Conservation (phyloP, 2,797 vertebrate species). For the Gallinago nigripennis region DNA sequence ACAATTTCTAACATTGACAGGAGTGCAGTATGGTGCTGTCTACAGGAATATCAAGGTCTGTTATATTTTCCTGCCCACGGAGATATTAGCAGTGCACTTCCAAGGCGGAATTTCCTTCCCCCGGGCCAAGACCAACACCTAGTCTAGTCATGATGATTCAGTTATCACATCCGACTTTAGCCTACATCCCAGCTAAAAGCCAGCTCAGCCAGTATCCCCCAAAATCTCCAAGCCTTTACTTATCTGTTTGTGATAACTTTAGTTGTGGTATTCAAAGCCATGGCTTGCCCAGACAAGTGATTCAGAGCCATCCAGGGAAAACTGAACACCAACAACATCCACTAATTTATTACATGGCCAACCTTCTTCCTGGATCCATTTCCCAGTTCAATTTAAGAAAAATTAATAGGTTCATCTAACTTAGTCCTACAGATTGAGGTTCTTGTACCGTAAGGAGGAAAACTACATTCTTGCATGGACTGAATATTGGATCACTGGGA, state of each 20-base stretch:
- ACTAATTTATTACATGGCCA: background rate
- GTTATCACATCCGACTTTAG: background rate
- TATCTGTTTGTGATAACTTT: background rate
- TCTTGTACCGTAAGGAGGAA: background rate
- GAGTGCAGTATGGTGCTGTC: fast-evolving
- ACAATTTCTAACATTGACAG: background rate
- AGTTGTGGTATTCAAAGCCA: background rate
- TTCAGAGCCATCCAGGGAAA: background rate
- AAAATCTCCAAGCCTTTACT: background rate
- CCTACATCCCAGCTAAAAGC: background rate
- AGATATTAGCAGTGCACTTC: background rate
- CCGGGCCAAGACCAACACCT: background rate
- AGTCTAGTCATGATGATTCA: background rate
- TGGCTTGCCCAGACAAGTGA: background rate
- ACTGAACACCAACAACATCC: background rate
- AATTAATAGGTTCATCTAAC: background rate
- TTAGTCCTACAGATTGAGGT: background rate
- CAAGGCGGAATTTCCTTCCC: background rate
- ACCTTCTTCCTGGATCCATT: background rate
- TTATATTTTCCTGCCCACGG: background rate
- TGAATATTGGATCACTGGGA: background rate
- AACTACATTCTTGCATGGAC: background rate
- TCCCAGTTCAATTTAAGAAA: background rate
- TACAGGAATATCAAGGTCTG: background rate
- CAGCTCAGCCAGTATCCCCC: background rate